These are phyloP conservation scores for Hypanus sabinus DNA, from an alignment of 2,113 vertebrate species.

Conservation along the genomic window DNA sequence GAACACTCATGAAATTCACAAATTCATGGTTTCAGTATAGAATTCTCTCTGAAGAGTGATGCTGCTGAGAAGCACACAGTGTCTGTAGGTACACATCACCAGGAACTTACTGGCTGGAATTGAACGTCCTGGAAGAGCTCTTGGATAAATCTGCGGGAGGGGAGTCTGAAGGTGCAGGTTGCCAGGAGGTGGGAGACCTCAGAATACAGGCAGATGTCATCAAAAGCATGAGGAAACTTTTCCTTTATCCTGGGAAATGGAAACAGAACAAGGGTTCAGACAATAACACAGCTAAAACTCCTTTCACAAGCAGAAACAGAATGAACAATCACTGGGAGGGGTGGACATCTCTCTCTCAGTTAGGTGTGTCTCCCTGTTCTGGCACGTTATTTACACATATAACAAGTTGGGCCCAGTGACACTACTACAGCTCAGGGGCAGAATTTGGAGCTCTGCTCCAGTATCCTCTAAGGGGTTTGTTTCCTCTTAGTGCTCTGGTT, in stretches of 20 bases:
- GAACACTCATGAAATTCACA: too few relatives aligned
- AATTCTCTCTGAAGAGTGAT: not conserved
- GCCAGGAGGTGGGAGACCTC: conserved; percentile 90
- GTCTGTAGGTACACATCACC: not conserved
- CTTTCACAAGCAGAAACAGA: not conserved
- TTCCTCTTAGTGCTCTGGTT: too few relatives aligned
- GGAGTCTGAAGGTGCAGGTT: conserved; percentile 88
- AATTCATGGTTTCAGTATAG: too few relatives aligned
- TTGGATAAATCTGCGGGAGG: conserved; percentile 92
- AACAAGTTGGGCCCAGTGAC: too few relatives aligned
- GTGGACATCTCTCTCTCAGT: not conserved
- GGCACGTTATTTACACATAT: too few relatives aligned
- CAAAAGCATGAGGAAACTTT: conserved; percentile 93
- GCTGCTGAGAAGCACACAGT: not conserved
- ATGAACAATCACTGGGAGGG: not conserved
- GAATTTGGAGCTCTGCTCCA: too few relatives aligned
- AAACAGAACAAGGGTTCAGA: not conserved
- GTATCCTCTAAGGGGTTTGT: too few relatives aligned
- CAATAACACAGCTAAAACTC: not conserved
- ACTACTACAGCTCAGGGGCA: too few relatives aligned
- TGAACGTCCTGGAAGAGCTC: conserved; percentile 97
- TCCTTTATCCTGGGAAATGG: conserved; percentile 79
- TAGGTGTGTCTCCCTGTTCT: not conserved
- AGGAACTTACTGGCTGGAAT: conserved; percentile 77
- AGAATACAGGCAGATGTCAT: conserved; percentile 96